phyloP scores from a whole-genome alignment of 1,140 invertebrate genomes.

The Lasioglossum albipes region DNA sequence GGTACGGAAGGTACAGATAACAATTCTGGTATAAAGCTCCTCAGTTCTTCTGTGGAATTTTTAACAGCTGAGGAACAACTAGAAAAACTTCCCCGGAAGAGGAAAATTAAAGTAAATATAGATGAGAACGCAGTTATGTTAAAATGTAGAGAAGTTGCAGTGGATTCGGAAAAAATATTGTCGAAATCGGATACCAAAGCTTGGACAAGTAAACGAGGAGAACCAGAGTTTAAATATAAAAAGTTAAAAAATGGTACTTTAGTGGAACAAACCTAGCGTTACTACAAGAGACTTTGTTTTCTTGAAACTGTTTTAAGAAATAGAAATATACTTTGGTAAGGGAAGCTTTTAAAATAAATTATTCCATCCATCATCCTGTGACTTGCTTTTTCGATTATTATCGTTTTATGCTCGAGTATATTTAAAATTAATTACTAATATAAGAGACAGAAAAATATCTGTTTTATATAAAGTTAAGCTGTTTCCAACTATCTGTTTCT shows the following conservation, averaged over 20 bases:
- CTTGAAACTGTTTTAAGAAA: neutral
- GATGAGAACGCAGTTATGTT: constrained; percentile 36
- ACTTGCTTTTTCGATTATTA: too few relatives aligned
- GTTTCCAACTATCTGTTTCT: too few relatives aligned
- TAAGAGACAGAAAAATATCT: too few relatives aligned
- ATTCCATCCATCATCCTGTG: too few relatives aligned
- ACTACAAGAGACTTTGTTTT: constrained; percentile 4
- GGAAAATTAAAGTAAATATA: constrained; percentile 33
- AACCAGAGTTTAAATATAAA: constrained; percentile 70
- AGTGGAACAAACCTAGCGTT: constrained; percentile 48
- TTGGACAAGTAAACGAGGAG: constrained; percentile 65
- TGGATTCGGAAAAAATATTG: constrained; percentile 65
- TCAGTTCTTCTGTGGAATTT: constrained; percentile 57
- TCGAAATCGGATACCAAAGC: constrained; percentile 61
- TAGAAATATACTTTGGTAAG: constrained; percentile 19
- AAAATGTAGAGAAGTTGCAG: constrained; percentile 64
- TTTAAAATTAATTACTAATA: too few relatives aligned
- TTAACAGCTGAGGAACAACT: constrained; percentile 26
- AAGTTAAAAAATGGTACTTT: constrained; percentile 64
- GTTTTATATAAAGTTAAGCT: too few relatives aligned
- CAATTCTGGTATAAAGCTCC: constrained; percentile 63
- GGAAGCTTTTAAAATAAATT: neutral
- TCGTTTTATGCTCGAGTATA: too few relatives aligned
- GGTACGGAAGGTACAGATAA: constrained; percentile 18
- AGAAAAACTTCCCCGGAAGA: constrained; percentile 15